phyloP scores from a whole-genome alignment of 2,797 vertebrate species.

The Loris lydekkerianus region DNA sequence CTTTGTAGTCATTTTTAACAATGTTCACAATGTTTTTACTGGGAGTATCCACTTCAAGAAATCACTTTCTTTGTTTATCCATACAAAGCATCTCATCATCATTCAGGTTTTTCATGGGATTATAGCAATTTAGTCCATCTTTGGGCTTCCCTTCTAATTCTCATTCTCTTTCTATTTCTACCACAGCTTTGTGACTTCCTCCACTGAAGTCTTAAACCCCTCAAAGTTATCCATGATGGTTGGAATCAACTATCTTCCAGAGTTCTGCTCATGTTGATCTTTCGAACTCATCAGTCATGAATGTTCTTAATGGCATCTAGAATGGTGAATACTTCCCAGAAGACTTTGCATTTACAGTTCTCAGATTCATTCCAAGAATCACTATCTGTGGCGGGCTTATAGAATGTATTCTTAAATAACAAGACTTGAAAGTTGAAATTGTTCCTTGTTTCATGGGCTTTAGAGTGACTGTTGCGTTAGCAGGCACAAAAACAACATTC shows the following conservation, averaged over 20 bases:
- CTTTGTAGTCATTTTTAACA: neutral
- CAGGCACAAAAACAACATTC: neutral
- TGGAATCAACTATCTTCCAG: neutral
- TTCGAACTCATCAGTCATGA: neutral
- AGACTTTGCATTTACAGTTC: neutral
- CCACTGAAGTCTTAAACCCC: neutral
- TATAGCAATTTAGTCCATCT: neutral
- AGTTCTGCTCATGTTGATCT: neutral
- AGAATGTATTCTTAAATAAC: neutral
- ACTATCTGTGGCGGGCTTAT: neutral
- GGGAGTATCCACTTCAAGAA: neutral
- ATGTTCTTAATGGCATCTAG: neutral
- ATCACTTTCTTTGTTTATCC: neutral
- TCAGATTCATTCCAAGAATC: neutral
- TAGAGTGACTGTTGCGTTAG: neutral
- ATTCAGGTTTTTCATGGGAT: neutral
- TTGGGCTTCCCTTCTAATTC: neutral
- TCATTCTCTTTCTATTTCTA: neutral
- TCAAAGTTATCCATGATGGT: neutral
- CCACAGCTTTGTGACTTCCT: neutral
- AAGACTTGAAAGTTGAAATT: neutral
- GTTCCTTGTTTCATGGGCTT: neutral
- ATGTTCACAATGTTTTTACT: neutral
- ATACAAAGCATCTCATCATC: neutral
- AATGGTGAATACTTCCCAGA: neutral